Percentiles rank a stretch among this genome's conserved stretches.
Conservation (phyloP, 2,113 vertebrate species). For the Petrocephalus microphthalmus region DNA sequence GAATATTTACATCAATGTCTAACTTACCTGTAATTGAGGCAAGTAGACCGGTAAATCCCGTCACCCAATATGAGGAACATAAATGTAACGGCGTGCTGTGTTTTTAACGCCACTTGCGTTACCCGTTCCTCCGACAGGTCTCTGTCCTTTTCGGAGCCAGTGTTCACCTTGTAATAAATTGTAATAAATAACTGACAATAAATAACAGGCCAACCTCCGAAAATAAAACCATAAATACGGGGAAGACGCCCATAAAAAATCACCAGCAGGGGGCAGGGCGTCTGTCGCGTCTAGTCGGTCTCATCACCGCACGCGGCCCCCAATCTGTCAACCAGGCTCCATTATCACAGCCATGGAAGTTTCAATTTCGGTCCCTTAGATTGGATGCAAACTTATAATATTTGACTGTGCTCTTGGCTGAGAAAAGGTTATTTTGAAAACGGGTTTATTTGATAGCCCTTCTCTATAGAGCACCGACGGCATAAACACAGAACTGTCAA, state of each 20-base stretch:
- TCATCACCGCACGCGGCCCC: not conserved
- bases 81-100: not conserved
- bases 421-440: not conserved
- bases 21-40: not conserved
- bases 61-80: not conserved
- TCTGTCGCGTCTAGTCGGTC: not conserved
- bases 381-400: constrained; percentile 26
- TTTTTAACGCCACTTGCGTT: not conserved
- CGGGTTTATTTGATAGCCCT: not conserved
- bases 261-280: not conserved
- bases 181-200: not conserved
- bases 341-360: constrained; percentile 26
- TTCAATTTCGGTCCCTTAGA: constrained; percentile 30
- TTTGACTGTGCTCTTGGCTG: constrained; percentile 6
- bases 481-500: not conserved
- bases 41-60: not conserved
- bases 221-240: not conserved
- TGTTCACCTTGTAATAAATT: not conserved
- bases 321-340: constrained; percentile 27
- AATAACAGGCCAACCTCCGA: not conserved
- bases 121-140: not conserved
- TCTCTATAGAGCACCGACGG: not conserved
- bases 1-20: not conserved
- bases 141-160: not conserved
- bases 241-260: constrained; percentile 13